phyloP scores from a whole-genome alignment of 2,888 invertebrate species.

The Ophion ventricosus region DNA sequence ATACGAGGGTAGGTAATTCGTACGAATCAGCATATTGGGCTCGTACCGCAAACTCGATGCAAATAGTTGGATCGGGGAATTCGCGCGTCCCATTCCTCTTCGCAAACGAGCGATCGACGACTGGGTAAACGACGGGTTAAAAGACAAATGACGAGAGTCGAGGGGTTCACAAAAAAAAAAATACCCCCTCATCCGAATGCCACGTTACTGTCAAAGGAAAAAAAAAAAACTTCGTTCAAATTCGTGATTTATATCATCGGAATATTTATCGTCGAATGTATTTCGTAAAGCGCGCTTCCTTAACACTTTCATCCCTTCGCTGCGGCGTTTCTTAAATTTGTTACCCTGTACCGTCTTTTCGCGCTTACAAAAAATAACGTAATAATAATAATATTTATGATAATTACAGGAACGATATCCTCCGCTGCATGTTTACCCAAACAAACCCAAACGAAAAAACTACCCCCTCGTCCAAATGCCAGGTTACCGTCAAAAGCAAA shows the following conservation, averaged over 20 bases:
- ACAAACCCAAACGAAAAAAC: no score
- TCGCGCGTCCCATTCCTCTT: background rate
- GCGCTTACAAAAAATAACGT: no score
- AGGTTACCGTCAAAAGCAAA: background rate
- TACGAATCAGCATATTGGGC: slow-evolving; percentile 37
- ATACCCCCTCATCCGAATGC: background rate
- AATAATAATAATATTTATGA: no score
- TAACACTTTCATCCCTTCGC: background rate
- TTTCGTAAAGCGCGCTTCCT: background rate
- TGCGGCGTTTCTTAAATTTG: no score
- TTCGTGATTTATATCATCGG: slow-evolving; percentile 26
- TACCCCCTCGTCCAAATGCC: no score
- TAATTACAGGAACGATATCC: no score
- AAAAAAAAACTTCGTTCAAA: background rate
- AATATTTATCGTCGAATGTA: slow-evolving; percentile 29
- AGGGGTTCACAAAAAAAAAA: slow-evolving; percentile 23
- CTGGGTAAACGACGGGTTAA: slow-evolving; percentile 18
- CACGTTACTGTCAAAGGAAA: slow-evolving; percentile 3
- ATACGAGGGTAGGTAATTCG: slow-evolving; percentile 5
- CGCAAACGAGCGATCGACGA: background rate
- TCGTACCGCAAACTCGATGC: slow-evolving; percentile 28
- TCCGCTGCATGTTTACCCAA: no score
- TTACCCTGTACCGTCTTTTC: no score
- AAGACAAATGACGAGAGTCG: slow-evolving; percentile 42
- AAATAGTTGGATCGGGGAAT: slow-evolving; percentile 36